phyloP scores from a whole-genome alignment of 2,888 invertebrate genomes.

The Bombylius major region DNA sequence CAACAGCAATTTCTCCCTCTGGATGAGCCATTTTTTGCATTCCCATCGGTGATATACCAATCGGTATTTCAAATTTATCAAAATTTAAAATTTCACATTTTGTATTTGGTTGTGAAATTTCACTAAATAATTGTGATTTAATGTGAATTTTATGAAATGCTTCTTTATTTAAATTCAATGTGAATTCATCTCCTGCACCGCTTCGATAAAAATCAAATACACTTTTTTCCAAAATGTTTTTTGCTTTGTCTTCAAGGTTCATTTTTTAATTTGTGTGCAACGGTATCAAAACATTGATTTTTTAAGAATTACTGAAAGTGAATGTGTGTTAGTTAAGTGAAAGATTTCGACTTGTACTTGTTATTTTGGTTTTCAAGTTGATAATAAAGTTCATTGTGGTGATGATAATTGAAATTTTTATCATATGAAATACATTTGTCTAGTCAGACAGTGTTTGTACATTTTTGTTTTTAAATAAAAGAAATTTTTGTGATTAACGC shows the following conservation, averaged over 20 bases:
- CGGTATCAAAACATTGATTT: constrained; percentile 45
- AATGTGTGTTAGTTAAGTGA: too few species aligned
- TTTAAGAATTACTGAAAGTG: too few species aligned
- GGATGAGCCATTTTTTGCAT: constrained; percentile 87
- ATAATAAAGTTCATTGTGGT: too few species aligned
- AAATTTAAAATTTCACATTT: constrained; percentile 51
- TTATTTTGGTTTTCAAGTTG: too few species aligned
- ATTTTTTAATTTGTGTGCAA: constrained; percentile 19
- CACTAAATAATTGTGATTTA: constrained; percentile 61
- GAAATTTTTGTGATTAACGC: too few species aligned
- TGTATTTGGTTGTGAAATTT: constrained; percentile 54
- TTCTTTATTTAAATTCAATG: constrained; percentile 55
- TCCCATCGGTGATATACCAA: constrained; percentile 78
- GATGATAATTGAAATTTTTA: too few species aligned
- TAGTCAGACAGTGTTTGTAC: too few species aligned
- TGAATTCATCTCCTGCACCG: constrained; percentile 70
- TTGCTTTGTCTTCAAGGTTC: constrained; percentile 65
- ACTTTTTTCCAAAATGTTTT: constrained; percentile 47
- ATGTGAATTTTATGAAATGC: constrained; percentile 70
- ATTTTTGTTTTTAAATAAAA: too few species aligned
- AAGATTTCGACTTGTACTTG: too few species aligned
- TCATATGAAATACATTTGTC: too few species aligned
- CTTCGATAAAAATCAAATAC: constrained; percentile 75
- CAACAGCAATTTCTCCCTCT: constrained; percentile 76
- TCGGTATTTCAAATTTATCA: constrained; percentile 49